Base-by-base conservation (phyloP, 2,113 vertebrate genomes). In the Onychostoma macrolepis region DNA sequence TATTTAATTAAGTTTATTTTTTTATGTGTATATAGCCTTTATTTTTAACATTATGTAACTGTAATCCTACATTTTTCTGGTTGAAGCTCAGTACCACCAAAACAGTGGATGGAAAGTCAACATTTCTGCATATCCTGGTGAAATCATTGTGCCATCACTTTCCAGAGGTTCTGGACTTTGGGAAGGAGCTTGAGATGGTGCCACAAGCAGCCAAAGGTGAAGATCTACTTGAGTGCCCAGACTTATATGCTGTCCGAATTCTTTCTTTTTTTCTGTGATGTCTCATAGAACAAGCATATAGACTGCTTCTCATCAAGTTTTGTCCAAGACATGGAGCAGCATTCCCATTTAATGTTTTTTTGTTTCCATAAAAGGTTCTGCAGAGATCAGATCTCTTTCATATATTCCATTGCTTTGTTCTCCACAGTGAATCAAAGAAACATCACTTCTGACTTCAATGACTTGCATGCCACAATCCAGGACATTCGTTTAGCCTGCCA, bases 141-240 rank as follows among this genome's bases (percentile, higher is more conserved):
- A 99, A 99, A 94, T 99, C 98, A 0, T 94, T 99, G 76, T 97
- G 96, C 94, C 97, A 98, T 87, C 98, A 99, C 90, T 99, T 99
- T 90, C 98, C 98, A 0, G 97, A 99, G 72, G 97, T 99, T 85
- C 93, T 99, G 92, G 97, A 97, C 89, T 99, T 99, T 91, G 95
- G 96, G 94, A 98, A 98, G 96, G 98, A 99, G 81, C 96, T 99
- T 11, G 96, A 96, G 6, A 99, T 96, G 0, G 97, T 99, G 93
- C 94, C 96, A 30, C 96, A 97, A 0, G 98, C 98, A 91, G 96
- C 98, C 94, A 99, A 99, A 98, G 97, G 98, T 99, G 93, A 81
- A 83, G 50, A 71, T 81, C 45, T 33, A 50, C 53, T 86, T 2
- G 30, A 43, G 9, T 65, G 2, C 0, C 9, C n/a, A 43, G 24